Evolutionary conservation across 2,888 invertebrate genomes (phyloP).

Genomic region (Agrilus biguttatus): DNA sequence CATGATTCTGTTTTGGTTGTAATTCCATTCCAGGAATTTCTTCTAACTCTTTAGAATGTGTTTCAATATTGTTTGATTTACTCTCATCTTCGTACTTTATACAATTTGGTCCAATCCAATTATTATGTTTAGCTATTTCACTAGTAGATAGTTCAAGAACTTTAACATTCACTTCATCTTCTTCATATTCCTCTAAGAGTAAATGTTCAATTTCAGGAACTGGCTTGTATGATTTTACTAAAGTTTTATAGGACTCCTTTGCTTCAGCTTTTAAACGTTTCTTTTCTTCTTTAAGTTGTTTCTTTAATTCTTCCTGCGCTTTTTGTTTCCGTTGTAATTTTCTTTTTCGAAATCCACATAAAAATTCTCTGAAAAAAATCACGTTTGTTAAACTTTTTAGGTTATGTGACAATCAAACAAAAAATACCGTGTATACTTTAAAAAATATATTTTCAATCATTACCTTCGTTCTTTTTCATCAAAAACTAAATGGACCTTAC

Average conservation of each 20-base stretch:
- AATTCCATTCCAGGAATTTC: slow-evolving; percentile 37
- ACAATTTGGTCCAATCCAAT: slow-evolving; percentile 59
- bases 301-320: slow-evolving; percentile 57
- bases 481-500: slow-evolving; percentile 40
- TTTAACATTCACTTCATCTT: slow-evolving; percentile 64
- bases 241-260: slow-evolving; percentile 54
- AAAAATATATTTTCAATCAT: slow-evolving; percentile 9
- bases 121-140: slow-evolving; percentile 52
- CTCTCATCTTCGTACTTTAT: slow-evolving; percentile 25
- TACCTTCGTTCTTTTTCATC: slow-evolving; percentile 46
- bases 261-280: slow-evolving; percentile 64
- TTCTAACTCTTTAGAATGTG: slow-evolving; percentile 16
- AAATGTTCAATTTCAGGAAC: slow-evolving; percentile 56
- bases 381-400: slow-evolving; percentile 4
- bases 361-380: slow-evolving; percentile 48
- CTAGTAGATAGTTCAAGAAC: slow-evolving; percentile 59
- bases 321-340: slow-evolving; percentile 62
- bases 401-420: slow-evolving; percentile 1
- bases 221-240: slow-evolving; percentile 56
- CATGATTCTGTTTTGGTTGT: slow-evolving; percentile 14
- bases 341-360: slow-evolving; percentile 69
- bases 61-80: slow-evolving; percentile 16
- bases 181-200: slow-evolving; percentile 56
- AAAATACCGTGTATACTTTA: neutral
- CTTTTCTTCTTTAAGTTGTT: slow-evolving; percentile 58